Percentiles rank a stretch among this genome's conserved stretches.
phyloP scores from a whole-genome alignment of 2,888 invertebrate species.

The Lathronympha strigana region DNA sequence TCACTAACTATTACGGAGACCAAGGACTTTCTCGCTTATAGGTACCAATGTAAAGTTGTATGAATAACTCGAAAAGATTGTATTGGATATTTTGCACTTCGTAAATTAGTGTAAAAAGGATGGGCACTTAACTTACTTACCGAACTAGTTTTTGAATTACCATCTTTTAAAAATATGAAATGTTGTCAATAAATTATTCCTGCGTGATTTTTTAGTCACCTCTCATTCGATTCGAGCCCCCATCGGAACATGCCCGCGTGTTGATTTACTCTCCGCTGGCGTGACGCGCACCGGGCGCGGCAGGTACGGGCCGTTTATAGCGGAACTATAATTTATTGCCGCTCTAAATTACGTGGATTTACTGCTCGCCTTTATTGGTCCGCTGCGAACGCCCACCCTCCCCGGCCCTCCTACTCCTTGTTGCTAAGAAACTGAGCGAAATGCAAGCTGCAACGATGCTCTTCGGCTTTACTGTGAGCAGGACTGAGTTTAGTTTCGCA shows the following conservation, averaged over 20 bases:
- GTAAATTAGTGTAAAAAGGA: no score
- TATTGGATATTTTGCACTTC: no score
- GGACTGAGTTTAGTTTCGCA: not conserved
- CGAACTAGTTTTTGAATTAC: no score
- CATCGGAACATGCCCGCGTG: slow-evolving; percentile 48
- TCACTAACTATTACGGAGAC: no score
- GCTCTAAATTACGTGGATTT: slow-evolving; percentile 84
- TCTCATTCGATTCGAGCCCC: no score
- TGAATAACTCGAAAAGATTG: no score
- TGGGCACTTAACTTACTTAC: no score
- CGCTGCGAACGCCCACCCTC: slow-evolving; percentile 65
- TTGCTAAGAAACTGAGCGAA: slow-evolving; percentile 55
- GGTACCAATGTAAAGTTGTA: no score
- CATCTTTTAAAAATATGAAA: no score
- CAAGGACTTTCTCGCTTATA: no score
- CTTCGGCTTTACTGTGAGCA: not conserved
- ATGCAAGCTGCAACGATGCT: slow-evolving; percentile 14
- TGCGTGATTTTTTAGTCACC: no score
- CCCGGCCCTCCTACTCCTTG: slow-evolving; percentile 59
- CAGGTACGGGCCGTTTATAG: slow-evolving; percentile 79
- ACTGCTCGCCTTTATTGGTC: slow-evolving; percentile 82
- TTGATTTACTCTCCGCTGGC: slow-evolving; percentile 60
- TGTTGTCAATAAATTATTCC: no score
- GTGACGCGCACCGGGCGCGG: slow-evolving; percentile 64
- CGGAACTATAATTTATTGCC: slow-evolving; percentile 82